Conservation (phyloP, 2,797 vertebrate genomes). For the Paguma larvata region DNA sequence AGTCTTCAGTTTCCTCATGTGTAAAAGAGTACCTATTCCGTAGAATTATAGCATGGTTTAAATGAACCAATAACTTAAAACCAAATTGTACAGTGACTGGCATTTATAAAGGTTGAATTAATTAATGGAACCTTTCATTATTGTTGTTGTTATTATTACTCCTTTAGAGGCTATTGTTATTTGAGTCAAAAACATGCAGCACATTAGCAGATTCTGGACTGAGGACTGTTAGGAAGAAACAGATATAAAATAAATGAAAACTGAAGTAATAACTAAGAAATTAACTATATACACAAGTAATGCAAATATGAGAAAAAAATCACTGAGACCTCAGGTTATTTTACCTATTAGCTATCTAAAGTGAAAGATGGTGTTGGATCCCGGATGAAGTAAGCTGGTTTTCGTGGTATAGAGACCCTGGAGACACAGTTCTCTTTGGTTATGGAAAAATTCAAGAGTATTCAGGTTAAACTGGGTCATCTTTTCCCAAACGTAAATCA, state of each 20-base stretch:
- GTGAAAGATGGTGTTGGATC: background rate
- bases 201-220: background rate
- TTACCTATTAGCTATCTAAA: background rate
- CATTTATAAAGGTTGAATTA: background rate
- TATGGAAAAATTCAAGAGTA: slow-evolving; percentile 24
- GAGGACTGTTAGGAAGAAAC: background rate
- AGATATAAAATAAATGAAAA: background rate
- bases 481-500: slow-evolving; percentile 26
- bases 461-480: background rate
- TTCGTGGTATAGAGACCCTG: background rate
- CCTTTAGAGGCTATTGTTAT: background rate
- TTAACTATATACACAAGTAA: background rate
- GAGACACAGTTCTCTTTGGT: background rate
- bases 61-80: slow-evolving; percentile 10
- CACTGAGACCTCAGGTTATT: background rate
- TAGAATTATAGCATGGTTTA: background rate
- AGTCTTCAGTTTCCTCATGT: background rate
- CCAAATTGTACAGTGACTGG: background rate
- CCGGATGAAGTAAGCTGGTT: background rate
- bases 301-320: background rate
- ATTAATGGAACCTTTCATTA: background rate
- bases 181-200: background rate
- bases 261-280: background rate
- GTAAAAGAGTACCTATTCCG: background rate
- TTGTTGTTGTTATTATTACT: background rate